phyloP scores from a whole-genome alignment of 37 sponge, comb jelly and placozoan species.

The Chondrilla cf. caribensis region DNA sequence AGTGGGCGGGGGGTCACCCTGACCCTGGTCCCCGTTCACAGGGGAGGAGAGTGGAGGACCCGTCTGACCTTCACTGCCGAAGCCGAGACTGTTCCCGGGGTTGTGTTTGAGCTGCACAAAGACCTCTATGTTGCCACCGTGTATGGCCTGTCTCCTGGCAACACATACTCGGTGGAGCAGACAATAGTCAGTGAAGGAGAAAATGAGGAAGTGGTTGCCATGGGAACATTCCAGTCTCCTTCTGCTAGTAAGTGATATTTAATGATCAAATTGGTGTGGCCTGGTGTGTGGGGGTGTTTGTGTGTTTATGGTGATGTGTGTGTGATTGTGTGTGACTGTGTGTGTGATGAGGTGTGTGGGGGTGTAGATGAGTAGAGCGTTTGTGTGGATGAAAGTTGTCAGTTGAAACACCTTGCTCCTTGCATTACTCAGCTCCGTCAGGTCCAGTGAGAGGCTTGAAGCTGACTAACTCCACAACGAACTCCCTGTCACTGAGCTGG shows the following conservation, averaged over 20 bases:
- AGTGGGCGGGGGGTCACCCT: no score
- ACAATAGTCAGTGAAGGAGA: background rate
- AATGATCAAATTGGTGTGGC: no score
- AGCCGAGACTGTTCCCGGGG: no score
- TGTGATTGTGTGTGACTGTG: conserved; percentile 25
- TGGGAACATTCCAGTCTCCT: background rate
- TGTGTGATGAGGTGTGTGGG: conserved; percentile 21
- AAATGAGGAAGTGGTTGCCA: background rate
- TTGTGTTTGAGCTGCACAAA: no score
- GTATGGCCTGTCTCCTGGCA: conserved; percentile 3
- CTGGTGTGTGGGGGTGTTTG: conserved; percentile 32
- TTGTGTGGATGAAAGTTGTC: background rate
- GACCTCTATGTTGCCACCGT: no score
- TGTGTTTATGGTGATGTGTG: conserved; percentile 21
- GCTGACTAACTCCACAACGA: background rate
- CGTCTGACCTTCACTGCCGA: no score
- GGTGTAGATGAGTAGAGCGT: background rate
- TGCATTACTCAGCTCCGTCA: background rate
- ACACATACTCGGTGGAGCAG: background rate
- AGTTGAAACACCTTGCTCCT: no score
- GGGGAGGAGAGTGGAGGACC: no score
- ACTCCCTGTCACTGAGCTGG: background rate
- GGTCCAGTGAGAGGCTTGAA: background rate
- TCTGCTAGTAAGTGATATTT: conserved; percentile 27
- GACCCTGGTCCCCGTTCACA: no score